phyloP scores from a whole-genome alignment of 2,797 vertebrate genomes.

The Gorsachius magnificus region DNA sequence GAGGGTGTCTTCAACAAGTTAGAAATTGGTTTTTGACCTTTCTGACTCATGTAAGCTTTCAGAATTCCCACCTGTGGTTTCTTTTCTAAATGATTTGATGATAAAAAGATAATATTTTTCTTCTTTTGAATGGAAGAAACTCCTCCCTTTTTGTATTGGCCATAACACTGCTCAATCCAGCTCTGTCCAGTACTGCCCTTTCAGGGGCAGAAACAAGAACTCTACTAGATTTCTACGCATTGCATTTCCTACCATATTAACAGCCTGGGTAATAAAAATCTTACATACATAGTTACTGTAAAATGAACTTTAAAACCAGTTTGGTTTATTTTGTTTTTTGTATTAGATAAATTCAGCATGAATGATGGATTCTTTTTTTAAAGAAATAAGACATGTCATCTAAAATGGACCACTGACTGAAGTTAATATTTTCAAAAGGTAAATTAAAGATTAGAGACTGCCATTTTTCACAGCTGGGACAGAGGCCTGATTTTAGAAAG shows the following conservation, averaged over 20 bases:
- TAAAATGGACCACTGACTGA: neutral
- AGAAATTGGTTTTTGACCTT: constrained; percentile 69
- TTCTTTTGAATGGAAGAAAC: constrained; percentile 42
- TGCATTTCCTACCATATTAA: neutral
- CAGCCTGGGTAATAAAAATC: neutral
- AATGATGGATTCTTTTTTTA: neutral
- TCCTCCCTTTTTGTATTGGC: constrained; percentile 35
- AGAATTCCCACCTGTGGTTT: constrained; percentile 61
- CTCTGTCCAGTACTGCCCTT: neutral
- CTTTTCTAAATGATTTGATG: constrained; percentile 59
- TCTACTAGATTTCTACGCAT: neutral
- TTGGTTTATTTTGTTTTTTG: neutral
- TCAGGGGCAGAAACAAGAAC: neutral
- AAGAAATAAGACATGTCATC: neutral
- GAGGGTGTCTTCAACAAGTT: constrained; percentile 64
- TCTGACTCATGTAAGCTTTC: constrained; percentile 59
- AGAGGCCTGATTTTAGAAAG: neutral
- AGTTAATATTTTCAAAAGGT: neutral
- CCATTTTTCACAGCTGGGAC: neutral
- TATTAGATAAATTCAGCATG: neutral
- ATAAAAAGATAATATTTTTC: constrained; percentile 58
- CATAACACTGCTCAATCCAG: neutral
- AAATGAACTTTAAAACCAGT: neutral
- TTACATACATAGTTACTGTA: neutral
- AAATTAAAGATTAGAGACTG: neutral